phyloP scores from a whole-genome alignment of 2,113 vertebrate genomes.

The Setophaga coronata region DNA sequence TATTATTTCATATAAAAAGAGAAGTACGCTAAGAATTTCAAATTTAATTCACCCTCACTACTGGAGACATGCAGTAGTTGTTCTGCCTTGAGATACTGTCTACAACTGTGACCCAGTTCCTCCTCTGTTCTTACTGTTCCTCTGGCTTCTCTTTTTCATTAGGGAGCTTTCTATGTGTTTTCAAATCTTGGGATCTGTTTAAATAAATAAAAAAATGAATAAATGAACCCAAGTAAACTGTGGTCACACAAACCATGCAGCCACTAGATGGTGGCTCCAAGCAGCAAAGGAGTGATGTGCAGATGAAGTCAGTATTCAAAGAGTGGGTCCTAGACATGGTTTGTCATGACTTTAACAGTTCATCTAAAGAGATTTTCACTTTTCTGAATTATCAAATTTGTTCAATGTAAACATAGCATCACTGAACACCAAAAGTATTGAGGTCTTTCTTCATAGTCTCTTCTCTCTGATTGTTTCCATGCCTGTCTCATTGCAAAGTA shows the following conservation, averaged over 20 bases:
- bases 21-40: neutral
- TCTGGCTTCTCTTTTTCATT: neutral
- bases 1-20: neutral
- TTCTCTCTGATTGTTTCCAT: neutral
- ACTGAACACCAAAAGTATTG: neutral
- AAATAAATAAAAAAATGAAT: too few relatives aligned
- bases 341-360: neutral
- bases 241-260: neutral
- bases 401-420: neutral
- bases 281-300: neutral
- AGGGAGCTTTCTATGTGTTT: neutral
- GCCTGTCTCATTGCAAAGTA: neutral
- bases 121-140: neutral
- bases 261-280: neutral
- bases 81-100: neutral
- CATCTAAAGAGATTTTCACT: neutral
- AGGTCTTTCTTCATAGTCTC: neutral
- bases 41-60: neutral
- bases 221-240: neutral
- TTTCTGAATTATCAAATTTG: fast-evolving
- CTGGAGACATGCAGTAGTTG: neutral
- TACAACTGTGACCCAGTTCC: neutral
- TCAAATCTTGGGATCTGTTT: neutral
- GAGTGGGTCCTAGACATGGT: neutral
- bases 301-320: neutral